Conservation (phyloP, 2,113 vertebrate species). For the Tychaedon coryphoeus region DNA sequence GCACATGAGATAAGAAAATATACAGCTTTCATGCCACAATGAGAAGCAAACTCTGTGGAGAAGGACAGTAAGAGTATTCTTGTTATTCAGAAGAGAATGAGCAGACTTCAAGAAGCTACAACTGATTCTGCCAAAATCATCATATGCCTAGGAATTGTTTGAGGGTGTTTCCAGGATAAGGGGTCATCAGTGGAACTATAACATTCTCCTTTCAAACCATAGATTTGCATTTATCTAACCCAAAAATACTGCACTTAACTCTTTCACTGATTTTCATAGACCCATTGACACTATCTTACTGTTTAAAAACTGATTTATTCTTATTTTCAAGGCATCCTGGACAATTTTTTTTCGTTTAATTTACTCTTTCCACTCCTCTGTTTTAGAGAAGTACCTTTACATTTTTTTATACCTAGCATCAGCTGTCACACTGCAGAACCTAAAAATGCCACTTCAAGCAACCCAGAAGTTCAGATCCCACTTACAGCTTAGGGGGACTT, state of each 20-base stretch:
- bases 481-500: background rate
- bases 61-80: background rate
- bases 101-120: background rate
- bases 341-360: background rate
- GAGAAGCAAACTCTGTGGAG: background rate
- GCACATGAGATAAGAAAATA: background rate
- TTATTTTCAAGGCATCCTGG: background rate
- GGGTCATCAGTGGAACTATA: background rate
- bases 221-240: background rate
- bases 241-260: background rate
- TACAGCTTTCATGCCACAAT: background rate
- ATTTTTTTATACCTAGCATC: background rate
- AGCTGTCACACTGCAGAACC: background rate
- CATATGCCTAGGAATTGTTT: background rate
- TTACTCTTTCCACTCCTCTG: background rate
- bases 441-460: background rate
- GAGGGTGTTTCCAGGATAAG: background rate
- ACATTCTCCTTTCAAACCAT: background rate
- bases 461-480: background rate
- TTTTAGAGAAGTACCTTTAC: background rate
- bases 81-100: background rate
- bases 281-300: background rate
- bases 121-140: background rate
- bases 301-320: background rate
- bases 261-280: background rate